Evolutionary conservation across 2,888 invertebrate species (phyloP).

Genomic region (Patella ulyssiponensis): DNA sequence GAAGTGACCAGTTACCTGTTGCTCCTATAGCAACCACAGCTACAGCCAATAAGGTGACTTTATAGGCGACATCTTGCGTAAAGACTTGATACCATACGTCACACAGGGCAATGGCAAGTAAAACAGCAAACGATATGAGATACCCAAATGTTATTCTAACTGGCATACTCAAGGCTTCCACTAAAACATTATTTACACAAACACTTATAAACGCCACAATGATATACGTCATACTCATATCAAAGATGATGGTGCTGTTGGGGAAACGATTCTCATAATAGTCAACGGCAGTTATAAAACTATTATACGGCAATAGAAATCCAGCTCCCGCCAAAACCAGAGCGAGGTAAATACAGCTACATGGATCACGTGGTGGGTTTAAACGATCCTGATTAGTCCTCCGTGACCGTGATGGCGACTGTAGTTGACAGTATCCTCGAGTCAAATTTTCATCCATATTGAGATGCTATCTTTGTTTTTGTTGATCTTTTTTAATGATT

Average conservation of each 20-base stretch:
- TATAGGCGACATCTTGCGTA: conserved; percentile 84
- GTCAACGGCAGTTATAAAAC: conserved; percentile 94
- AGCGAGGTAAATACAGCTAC: conserved; percentile 82
- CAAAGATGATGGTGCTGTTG: conserved; percentile 88
- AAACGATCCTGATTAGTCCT: conserved; percentile 25
- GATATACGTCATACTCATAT: conserved; percentile 93
- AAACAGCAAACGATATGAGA: conserved; percentile 84
- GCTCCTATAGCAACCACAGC: conserved; percentile 83
- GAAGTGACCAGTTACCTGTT: conserved; percentile 43
- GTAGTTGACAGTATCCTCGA: conserved; percentile 38
- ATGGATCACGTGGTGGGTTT: conserved; percentile 60
- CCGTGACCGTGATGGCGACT: conserved; percentile 24
- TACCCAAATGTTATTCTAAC: conserved; percentile 92
- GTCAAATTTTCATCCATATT: conserved; percentile 39
- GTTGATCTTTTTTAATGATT: background rate
- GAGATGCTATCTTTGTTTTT: background rate
- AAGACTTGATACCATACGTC: conserved; percentile 91
- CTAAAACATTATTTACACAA: conserved; percentile 85
- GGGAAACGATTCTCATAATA: conserved; percentile 90
- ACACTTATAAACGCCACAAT: conserved; percentile 91
- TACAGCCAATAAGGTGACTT: conserved; percentile 85
- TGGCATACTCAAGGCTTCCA: conserved; percentile 86
- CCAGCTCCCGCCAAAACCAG: conserved; percentile 89
- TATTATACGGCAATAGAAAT: conserved; percentile 92
- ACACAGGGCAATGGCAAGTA: conserved; percentile 87